phyloP scores from a whole-genome alignment of 2,888 invertebrate species.

The Baccha elongata region DNA sequence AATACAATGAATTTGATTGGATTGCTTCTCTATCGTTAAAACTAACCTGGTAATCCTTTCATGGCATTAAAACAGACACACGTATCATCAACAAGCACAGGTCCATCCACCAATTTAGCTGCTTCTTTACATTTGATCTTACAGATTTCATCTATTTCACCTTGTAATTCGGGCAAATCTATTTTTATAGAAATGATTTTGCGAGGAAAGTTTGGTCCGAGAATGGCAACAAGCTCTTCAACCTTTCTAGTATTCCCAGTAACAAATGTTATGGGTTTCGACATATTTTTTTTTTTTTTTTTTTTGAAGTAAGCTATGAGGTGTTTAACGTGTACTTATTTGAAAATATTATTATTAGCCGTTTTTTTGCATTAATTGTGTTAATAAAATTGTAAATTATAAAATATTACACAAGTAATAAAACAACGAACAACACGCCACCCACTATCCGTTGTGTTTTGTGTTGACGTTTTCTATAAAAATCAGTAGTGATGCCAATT shows the following conservation, averaged over 20 bases:
- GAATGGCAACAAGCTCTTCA: constrained; percentile 93
- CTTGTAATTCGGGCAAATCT: constrained; percentile 94
- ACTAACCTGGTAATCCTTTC: constrained; percentile 93
- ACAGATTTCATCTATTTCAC: constrained; percentile 94
- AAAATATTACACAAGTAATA: too few relatives aligned
- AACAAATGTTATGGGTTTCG: constrained; percentile 91
- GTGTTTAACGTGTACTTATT: too few relatives aligned
- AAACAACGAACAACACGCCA: too few relatives aligned
- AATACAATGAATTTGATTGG: too few relatives aligned
- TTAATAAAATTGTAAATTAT: too few relatives aligned
- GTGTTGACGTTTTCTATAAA: too few relatives aligned
- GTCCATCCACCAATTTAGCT: constrained; percentile 88
- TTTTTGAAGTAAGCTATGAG: too few relatives aligned
- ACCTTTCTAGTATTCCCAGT: constrained; percentile 97
- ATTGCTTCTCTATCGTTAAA: neutral
- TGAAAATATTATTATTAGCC: too few relatives aligned
- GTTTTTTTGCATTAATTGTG: too few relatives aligned
- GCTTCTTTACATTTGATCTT: constrained; percentile 94
- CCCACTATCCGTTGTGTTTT: too few relatives aligned
- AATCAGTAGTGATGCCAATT: too few relatives aligned
- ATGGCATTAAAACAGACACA: constrained; percentile 96
- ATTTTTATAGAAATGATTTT: constrained; percentile 87
- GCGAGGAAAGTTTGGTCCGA: constrained; percentile 90
- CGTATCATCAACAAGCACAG: constrained; percentile 97
- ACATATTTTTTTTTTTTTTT: constrained; percentile 86